phyloP scores from a whole-genome alignment of 2,113 vertebrate genomes.

The Hepsetus odoe region DNA sequence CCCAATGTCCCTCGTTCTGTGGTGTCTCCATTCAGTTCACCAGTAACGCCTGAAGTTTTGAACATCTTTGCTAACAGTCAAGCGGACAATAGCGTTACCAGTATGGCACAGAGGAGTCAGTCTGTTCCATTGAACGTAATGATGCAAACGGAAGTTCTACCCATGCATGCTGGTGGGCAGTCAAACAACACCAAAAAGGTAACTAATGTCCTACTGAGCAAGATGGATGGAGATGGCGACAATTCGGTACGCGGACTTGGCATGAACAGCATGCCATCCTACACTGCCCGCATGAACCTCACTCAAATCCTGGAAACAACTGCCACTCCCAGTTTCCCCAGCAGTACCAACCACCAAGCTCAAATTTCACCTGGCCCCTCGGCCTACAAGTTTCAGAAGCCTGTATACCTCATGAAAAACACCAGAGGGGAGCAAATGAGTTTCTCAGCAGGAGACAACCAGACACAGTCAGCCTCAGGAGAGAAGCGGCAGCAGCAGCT shows the following conservation, averaged over 20 bases:
- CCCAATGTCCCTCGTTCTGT: constrained; percentile 80
- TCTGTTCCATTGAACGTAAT: constrained; percentile 96
- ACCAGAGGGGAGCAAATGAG: constrained; percentile 83
- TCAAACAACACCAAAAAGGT: constrained; percentile 87
- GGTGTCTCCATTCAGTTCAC: constrained; percentile 87
- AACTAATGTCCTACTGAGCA: constrained; percentile 88
- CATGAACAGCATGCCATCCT: constrained; percentile 90
- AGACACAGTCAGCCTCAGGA: constrained; percentile 82
- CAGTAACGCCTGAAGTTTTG: constrained; percentile 85
- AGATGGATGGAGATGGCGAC: constrained; percentile 89
- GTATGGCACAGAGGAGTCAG: constrained; percentile 93
- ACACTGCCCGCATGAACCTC: constrained; percentile 98
- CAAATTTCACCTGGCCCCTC: constrained; percentile 84
- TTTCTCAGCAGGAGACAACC: constrained; percentile 83
- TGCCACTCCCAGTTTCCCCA: constrained; percentile 74
- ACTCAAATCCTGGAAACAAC: constrained; percentile 93
- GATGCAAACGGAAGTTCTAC: constrained; percentile 93
- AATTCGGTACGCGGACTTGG: constrained; percentile 87
- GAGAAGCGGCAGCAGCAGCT: constrained; percentile 67
- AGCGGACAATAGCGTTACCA: constrained; percentile 80
- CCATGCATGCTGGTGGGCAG: constrained; percentile 74
- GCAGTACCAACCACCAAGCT: constrained; percentile 82
- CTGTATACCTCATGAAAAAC: constrained; percentile 90
- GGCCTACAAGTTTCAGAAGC: constrained; percentile 85
- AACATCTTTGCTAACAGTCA: constrained; percentile 84